A percentile compares a stretch with the other conserved stretches of the same genome.
Conservation (phyloP, 2,797 vertebrate species). For the Epinephelus coioides region DNA sequence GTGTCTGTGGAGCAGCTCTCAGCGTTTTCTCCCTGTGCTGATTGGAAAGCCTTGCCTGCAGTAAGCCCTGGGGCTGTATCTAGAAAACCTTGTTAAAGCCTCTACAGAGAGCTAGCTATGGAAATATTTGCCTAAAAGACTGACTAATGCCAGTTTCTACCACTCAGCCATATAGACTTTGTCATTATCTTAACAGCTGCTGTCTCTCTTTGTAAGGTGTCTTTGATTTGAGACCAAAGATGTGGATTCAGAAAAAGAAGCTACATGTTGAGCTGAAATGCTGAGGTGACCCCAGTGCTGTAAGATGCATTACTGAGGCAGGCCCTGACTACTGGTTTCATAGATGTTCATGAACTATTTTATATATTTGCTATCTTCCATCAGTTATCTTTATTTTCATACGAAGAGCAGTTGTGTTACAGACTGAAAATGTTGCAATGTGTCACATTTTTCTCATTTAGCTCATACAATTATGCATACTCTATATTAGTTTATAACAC, state of each 20-base stretch:
- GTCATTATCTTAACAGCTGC: neutral
- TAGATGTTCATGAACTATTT: neutral
- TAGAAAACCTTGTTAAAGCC: constrained; percentile 46
- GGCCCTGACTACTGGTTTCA: neutral
- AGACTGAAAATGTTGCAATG: no score
- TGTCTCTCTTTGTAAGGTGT: neutral
- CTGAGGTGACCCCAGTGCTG: neutral
- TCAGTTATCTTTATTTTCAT: no score
- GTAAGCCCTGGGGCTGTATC: constrained; percentile 44
- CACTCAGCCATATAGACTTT: neutral
- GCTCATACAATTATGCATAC: no score
- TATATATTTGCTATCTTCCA: no score
- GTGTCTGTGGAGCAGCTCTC: constrained; percentile 21
- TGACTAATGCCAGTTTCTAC: constrained; percentile 7
- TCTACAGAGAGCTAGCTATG: constrained; percentile 30
- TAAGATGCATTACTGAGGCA: neutral
- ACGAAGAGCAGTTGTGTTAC: no score
- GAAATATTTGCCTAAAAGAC: constrained; percentile 41
- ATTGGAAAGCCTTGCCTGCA: constrained; percentile 43
- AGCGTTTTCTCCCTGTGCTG: constrained; percentile 29
- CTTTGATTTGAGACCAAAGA: neutral
- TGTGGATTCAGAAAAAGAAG: neutral
- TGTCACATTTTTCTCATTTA: no score
- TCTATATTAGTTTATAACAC: no score
- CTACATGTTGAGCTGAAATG: neutral